phyloP scores from a whole-genome alignment of 2,888 invertebrate genomes.

The Agrilus mali region DNA sequence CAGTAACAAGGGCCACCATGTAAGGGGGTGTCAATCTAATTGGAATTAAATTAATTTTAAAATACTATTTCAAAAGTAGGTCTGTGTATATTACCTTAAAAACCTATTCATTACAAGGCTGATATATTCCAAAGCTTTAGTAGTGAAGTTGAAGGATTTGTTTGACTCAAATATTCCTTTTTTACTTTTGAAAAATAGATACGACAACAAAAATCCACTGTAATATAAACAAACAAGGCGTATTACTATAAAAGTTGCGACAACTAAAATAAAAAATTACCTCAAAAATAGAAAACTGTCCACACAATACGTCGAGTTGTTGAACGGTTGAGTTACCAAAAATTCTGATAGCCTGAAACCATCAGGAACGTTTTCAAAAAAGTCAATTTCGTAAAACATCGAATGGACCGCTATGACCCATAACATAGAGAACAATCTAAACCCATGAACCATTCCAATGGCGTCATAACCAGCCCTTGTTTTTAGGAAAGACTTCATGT shows the following conservation, averaged over 20 bases:
- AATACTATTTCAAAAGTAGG: background rate
- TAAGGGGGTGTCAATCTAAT: constrained; percentile 37
- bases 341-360: constrained; percentile 27
- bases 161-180: constrained; percentile 11
- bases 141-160: constrained; percentile 10
- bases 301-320: constrained; percentile 35
- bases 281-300: constrained; percentile 38
- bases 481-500: constrained; percentile 32
- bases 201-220: constrained; percentile 24
- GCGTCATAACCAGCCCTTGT: constrained; percentile 26
- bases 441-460: constrained; percentile 36
- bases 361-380: constrained; percentile 29
- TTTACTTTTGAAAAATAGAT: constrained; percentile 23
- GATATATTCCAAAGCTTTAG: constrained; percentile 17
- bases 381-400: constrained; percentile 31
- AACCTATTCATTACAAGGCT: constrained; percentile 28
- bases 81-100: constrained; percentile 25
- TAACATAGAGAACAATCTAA: constrained; percentile 41
- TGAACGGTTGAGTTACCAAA: constrained; percentile 30
- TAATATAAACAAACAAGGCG: constrained; percentile 6
- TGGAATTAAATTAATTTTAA: too few relatives aligned
- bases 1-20: constrained; percentile 30
- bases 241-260: background rate
- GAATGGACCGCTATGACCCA: constrained; percentile 45
- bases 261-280: constrained; percentile 14